These are phyloP conservation scores for Phenganax stokvisi DNA, from an alignment of 92 coral and sea anemone genomes.

Conservation along the genomic window DNA sequence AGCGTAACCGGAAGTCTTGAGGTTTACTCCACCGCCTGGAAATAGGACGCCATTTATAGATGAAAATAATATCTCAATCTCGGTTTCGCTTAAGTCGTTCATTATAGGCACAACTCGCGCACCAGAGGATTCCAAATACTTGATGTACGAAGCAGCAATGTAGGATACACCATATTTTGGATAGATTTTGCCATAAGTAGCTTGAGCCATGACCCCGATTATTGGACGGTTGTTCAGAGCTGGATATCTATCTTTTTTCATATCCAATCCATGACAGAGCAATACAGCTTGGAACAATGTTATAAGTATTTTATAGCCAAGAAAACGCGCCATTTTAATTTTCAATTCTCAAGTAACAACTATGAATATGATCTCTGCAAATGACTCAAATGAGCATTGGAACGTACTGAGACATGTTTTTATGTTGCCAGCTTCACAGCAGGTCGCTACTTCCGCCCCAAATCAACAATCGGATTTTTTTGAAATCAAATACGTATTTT, in stretches of 20 bases:
- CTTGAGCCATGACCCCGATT: slow-evolving; percentile 10
- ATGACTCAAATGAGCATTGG: too few species aligned
- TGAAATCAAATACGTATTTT: too few species aligned
- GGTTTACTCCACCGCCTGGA: slow-evolving; percentile 79
- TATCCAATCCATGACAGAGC: background rate
- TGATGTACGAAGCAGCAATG: slow-evolving; percentile 51
- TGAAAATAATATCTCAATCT: slow-evolving; percentile 58
- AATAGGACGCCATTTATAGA: slow-evolving; percentile 83
- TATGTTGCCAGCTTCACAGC: too few species aligned
- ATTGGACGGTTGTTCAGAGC: slow-evolving; percentile 1
- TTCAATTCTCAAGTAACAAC: too few species aligned
- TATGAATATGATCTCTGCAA: too few species aligned
- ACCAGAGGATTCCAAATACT: slow-evolving; percentile 47
- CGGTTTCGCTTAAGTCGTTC: slow-evolving; percentile 62
- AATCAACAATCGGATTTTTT: too few species aligned
- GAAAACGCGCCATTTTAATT: background rate
- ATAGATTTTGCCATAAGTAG: slow-evolving; percentile 16
- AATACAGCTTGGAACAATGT: too few species aligned
- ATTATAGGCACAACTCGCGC: slow-evolving; percentile 52
- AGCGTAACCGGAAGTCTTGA: slow-evolving; percentile 60
- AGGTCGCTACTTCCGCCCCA: too few species aligned
- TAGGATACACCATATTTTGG: slow-evolving; percentile 41
- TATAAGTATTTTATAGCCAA: background rate
- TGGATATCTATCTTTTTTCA: background rate
- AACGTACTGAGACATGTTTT: too few species aligned